phyloP scores from a whole-genome alignment of 2,113 vertebrate species.

The Neogobius melanostomus region DNA sequence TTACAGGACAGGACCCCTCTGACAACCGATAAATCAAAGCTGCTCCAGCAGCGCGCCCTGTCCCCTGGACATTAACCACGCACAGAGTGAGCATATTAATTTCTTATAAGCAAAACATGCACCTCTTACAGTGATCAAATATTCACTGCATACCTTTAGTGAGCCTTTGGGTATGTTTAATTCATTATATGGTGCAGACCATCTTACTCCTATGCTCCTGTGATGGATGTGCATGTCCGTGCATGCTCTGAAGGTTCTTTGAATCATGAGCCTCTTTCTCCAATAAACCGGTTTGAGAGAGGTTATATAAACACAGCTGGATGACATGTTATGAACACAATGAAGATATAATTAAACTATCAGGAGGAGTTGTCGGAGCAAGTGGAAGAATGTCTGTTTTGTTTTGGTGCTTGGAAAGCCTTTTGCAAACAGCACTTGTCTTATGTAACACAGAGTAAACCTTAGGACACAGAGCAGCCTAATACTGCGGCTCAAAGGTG shows the following conservation, averaged over 20 bases:
- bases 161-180: conserved; percentile 68
- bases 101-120: conserved; percentile 64
- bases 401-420: conserved; percentile 7
- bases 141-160: conserved; percentile 71
- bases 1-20: conserved; percentile 46
- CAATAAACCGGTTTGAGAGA: conserved; percentile 54
- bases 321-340: conserved; percentile 44
- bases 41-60: conserved; percentile 29
- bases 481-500: too few species aligned
- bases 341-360: conserved; percentile 54
- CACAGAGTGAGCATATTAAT: conserved; percentile 62
- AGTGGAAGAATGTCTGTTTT: conserved; percentile 15
- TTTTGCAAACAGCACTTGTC: not conserved
- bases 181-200: conserved; percentile 57
- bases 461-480: not conserved
- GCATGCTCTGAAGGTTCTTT: conserved; percentile 60
- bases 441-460: not conserved
- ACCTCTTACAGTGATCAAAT: conserved; percentile 66
- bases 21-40: conserved; percentile 58
- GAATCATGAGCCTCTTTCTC: conserved; percentile 55
- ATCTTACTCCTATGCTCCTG: conserved; percentile 52
- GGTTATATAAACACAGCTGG: conserved; percentile 65
- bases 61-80: conserved; percentile 38
- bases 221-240: conserved; percentile 69
- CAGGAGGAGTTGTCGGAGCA: conserved; percentile 33